A percentile compares a stretch with the other conserved stretches of the same genome.
Conservation (phyloP, 1,140 invertebrate genomes). For the Rhagoletis zephyria region DNA sequence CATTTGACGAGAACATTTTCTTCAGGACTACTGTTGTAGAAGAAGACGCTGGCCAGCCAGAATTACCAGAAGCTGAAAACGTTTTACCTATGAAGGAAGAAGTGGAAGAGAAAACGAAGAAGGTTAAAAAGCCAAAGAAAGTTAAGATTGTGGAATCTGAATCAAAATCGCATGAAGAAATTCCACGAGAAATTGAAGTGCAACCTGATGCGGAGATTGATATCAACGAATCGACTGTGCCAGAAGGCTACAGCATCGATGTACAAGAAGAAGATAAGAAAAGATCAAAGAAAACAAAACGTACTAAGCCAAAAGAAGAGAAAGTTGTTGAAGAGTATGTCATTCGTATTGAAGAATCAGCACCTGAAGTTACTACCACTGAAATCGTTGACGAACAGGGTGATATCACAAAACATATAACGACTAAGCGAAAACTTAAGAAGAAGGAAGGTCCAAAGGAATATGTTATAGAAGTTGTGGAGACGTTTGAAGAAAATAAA, state of each 20-base stretch:
- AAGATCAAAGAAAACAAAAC: slow-evolving; percentile 66
- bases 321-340: slow-evolving; percentile 59
- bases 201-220: slow-evolving; percentile 59
- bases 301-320: slow-evolving; percentile 43
- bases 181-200: slow-evolving; percentile 54
- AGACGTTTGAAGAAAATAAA: slow-evolving; percentile 71
- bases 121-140: slow-evolving; percentile 66
- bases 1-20: slow-evolving; percentile 53
- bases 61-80: slow-evolving; percentile 53
- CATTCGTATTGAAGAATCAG: slow-evolving; percentile 68
- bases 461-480: slow-evolving; percentile 74
- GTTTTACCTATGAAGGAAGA: slow-evolving; percentile 54
- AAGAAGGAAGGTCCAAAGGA: slow-evolving; percentile 69
- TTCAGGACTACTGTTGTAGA: slow-evolving; percentile 65
- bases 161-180: neutral
- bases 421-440: slow-evolving; percentile 68
- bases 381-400: slow-evolving; percentile 72
- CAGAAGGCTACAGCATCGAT: slow-evolving; percentile 59
- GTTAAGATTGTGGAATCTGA: slow-evolving; percentile 59
- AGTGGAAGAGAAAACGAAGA: slow-evolving; percentile 67
- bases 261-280: slow-evolving; percentile 55
- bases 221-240: neutral
- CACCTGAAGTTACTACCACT: slow-evolving; percentile 66
- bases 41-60: slow-evolving; percentile 37
- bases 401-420: slow-evolving; percentile 68